A percentile compares a stretch with the other conserved stretches of the same genome.
These are phyloP conservation scores for Chlamydotis undulata DNA, from an alignment of 2,113 vertebrate genomes.

Conservation along the genomic window DNA sequence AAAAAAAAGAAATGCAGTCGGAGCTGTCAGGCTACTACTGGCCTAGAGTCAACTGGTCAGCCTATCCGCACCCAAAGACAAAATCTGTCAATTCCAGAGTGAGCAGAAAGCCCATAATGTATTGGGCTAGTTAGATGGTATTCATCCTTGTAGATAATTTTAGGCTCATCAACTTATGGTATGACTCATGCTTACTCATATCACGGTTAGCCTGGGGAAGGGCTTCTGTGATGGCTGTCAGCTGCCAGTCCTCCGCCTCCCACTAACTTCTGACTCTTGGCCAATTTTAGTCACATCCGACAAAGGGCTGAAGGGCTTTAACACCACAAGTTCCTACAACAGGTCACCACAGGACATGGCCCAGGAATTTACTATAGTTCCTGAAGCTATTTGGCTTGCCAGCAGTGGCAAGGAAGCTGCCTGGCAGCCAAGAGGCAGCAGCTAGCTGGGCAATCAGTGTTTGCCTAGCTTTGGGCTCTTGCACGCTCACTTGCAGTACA, in stretches of 20 bases:
- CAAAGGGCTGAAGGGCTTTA: background rate
- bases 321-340: background rate
- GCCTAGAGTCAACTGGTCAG: background rate
- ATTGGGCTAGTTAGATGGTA: background rate
- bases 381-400: background rate
- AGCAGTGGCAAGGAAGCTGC: background rate
- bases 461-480: background rate
- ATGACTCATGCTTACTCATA: conserved; percentile 57
- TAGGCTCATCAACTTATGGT: conserved; percentile 32
- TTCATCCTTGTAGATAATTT: conserved; percentile 42
- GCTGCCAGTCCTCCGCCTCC: conserved; percentile 4
- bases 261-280: background rate
- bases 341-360: background rate
- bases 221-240: conserved; percentile 41
- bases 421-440: background rate
- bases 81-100: conserved; percentile 1
- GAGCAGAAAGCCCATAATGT: background rate
- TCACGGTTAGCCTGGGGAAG: conserved; percentile 23
- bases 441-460: accelerated
- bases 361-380: background rate
- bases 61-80: background rate
- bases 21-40: background rate
- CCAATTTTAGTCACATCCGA: background rate
- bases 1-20: background rate
- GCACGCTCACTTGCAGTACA: accelerated